phyloP scores from a whole-genome alignment of 2,797 vertebrate species.

The Apogon hyalosoma region DNA sequence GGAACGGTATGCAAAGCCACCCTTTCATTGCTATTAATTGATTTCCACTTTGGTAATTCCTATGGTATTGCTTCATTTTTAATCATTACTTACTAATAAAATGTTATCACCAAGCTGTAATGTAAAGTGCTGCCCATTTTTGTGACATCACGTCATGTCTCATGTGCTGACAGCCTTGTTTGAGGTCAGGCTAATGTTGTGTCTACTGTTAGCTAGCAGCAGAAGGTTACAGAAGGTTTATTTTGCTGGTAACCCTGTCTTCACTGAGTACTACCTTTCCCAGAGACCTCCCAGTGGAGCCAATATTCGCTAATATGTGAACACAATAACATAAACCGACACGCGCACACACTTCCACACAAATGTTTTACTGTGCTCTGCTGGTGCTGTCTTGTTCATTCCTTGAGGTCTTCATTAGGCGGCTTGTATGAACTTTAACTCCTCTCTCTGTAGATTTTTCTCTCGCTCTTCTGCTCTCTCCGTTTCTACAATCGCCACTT shows the following conservation, averaged over 20 bases:
- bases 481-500: conserved; percentile 41
- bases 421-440: conserved; percentile 40
- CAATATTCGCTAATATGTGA: conserved; percentile 9
- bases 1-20: too few species aligned
- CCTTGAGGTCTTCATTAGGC: conserved; percentile 71
- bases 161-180: neutral
- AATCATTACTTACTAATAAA: too few species aligned
- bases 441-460: conserved; percentile 21
- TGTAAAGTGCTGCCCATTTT: too few species aligned
- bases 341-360: conserved; percentile 21
- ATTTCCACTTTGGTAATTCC: too few species aligned
- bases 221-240: conserved; percentile 14
- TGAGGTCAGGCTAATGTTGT: neutral
- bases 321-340: conserved; percentile 19
- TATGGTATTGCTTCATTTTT: too few species aligned
- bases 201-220: conserved; percentile 16
- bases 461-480: neutral
- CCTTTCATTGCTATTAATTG: too few species aligned
- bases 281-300: neutral
- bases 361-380: conserved; percentile 58
- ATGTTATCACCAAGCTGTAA: too few species aligned
- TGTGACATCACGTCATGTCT: too few species aligned
- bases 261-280: neutral
- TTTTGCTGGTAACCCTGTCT: conserved; percentile 12
- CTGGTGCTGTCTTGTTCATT: conserved; percentile 67